Evolutionary conservation across 2,113 vertebrate species (phyloP).

Genomic region (Callipepla squamata): DNA sequence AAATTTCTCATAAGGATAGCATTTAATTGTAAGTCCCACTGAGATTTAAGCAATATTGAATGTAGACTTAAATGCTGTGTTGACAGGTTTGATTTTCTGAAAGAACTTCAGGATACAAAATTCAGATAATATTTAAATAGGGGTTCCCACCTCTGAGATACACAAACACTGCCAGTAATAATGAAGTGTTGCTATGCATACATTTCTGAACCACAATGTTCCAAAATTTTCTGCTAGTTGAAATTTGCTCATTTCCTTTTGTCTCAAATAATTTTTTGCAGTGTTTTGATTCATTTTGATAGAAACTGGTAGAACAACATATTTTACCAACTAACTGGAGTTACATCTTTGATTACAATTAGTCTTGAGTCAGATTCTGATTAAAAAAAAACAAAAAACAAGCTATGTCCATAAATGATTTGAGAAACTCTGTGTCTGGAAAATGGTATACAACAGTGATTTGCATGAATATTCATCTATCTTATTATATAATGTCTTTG

Average conservation of each 20-base stretch:
- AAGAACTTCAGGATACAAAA: not conserved
- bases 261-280: not conserved
- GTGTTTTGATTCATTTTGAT: not conserved
- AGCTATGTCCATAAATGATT: not conserved
- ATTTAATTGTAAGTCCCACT: not conserved
- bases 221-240: not conserved
- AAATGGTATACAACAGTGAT: not conserved
- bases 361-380: not conserved
- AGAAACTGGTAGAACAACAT: not conserved
- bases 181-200: not conserved
- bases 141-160: not conserved
- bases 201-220: not conserved
- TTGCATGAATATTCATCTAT: not conserved
- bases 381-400: not conserved
- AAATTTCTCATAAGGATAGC: not conserved
- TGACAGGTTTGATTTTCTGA: not conserved
- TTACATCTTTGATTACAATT: not conserved
- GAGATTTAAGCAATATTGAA: not conserved
- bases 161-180: not conserved
- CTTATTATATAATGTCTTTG: not conserved
- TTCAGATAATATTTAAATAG: not conserved
- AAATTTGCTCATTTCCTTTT: not conserved
- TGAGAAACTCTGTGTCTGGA: not conserved
- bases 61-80: not conserved
- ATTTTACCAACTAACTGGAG: not conserved